Base-by-base conservation (phyloP, 2,888 invertebrate species). In the Dryococelus australis region DNA sequence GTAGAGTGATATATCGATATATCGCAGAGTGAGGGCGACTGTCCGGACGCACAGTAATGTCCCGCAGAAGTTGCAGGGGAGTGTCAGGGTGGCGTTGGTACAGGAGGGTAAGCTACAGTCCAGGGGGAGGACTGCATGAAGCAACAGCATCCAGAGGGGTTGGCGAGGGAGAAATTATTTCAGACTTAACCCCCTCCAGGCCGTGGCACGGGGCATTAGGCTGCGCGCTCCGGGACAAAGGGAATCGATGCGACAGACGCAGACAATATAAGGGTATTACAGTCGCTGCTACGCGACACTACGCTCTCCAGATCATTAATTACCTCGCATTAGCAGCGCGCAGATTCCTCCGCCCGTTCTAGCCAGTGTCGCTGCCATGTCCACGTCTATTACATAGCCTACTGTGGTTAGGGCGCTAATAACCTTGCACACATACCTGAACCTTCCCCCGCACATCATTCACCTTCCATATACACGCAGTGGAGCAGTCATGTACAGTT, bases 191-290 rank as follows among this genome's bases (percentile, higher is more conserved):
- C 65, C 65, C n/a, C 65, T 20, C 12, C 51, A 51, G 13, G 20
- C 51, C 65, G 2, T 20, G 47, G 47, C 47, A 47, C 16, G 47
- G 47, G 47, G 47, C 47, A 47, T 47, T 47, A 47, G 47, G 47
- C 47, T 20, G n/a, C 65, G 1, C 65, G 65, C 65, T 20, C 65
- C 65, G 65, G 65, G n/a, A 65, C 65, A 65, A 65, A 65, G 65
- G 65, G 65, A 65, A 65, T 65, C 65, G 65, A 20, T 65, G 65
- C 65, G 65, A 24, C 65, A 8, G 8, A 24, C 65, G 65, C 65
- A n/a, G 24, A 65, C 65, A 65, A 65, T 65, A 65, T 65, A 65
- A 65, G 65, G 65, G 65, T 65, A 65, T 65, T 65, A 65, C 65
- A 65, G 65, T 65, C 65, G 65, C 65, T 24, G 65, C 65, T 0